A percentile compares a stretch with the other conserved stretches of the same genome.
These are phyloP conservation scores for Agrochola circellaris DNA, from an alignment of 2,888 invertebrate species.

Conservation along the genomic window DNA sequence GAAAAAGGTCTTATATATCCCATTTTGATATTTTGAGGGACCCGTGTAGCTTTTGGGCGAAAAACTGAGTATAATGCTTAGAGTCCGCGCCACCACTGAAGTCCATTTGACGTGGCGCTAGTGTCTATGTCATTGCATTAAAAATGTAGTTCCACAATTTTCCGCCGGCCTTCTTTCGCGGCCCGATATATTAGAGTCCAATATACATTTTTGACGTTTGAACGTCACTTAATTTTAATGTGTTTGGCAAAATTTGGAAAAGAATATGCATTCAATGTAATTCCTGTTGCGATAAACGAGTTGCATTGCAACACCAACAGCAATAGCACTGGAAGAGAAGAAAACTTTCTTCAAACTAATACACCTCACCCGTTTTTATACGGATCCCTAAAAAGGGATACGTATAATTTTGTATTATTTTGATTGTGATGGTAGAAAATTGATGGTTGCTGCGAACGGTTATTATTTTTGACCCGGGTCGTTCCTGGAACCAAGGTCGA, in stretches of 20 bases:
- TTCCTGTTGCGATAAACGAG: too few species aligned
- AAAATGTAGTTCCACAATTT: too few species aligned
- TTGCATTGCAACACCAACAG: too few species aligned
- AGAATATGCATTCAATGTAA: too few species aligned
- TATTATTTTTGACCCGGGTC: constrained; percentile 80
- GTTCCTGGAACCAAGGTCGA: constrained; percentile 83
- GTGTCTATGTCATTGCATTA: too few species aligned
- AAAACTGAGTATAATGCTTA: neutral
- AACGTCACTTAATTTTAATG: too few species aligned
- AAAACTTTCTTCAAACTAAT: constrained; percentile 21
- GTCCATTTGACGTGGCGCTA: too few species aligned
- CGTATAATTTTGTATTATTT: constrained; percentile 87
- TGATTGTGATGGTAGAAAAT: constrained; percentile 87
- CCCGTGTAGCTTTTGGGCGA: constrained; percentile 1
- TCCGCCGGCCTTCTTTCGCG: too few species aligned
- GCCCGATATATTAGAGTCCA: too few species aligned
- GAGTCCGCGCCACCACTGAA: too few species aligned
- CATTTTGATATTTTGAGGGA: neutral
- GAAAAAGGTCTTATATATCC: constrained; percentile 19
- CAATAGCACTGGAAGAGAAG: neutral
- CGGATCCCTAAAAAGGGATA: constrained; percentile 72
- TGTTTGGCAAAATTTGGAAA: too few species aligned
- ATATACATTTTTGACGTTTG: too few species aligned
- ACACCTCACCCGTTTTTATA: constrained; percentile 34
- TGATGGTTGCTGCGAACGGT: constrained; percentile 78